These are phyloP conservation scores for Dorcus parallelipipedus DNA, from an alignment of 2,888 invertebrate species.

Conservation along the genomic window DNA sequence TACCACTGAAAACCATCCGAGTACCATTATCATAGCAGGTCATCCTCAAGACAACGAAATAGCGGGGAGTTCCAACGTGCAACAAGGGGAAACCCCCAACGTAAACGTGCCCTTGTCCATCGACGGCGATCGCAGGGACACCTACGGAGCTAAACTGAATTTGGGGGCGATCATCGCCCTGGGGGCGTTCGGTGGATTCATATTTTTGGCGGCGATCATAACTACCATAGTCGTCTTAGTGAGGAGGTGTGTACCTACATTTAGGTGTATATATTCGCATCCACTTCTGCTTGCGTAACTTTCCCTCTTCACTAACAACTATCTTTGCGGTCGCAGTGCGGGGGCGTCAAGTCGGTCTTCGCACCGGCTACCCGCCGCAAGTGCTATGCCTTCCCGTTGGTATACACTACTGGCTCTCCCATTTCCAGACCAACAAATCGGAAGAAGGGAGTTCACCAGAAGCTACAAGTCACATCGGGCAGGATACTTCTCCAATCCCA, in stretches of 20 bases:
- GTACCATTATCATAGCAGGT: constrained; percentile 33
- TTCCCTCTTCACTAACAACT: neutral
- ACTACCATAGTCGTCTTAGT: constrained; percentile 86
- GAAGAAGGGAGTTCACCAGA: constrained; percentile 77
- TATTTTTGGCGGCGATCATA: constrained; percentile 83
- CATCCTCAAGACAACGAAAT: constrained; percentile 84
- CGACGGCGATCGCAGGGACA: constrained; percentile 57
- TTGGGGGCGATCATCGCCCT: constrained; percentile 84
- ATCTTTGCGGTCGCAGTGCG: constrained; percentile 35
- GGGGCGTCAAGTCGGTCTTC: constrained; percentile 50
- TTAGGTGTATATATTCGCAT: neutral
- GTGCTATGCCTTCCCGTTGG: constrained; percentile 77
- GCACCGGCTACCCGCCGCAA: constrained; percentile 50
- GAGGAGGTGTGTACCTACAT: constrained; percentile 67
- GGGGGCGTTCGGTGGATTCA: constrained; percentile 87
- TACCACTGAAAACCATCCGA: constrained; percentile 27
- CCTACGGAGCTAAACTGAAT: constrained; percentile 70
- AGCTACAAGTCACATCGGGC: constrained; percentile 69
- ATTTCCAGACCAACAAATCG: constrained; percentile 91
- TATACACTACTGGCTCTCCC: constrained; percentile 88
- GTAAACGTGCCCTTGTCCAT: constrained; percentile 67
- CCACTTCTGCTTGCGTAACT: constrained; percentile 15
- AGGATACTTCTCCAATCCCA: constrained; percentile 86
- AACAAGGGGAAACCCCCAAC: constrained; percentile 64
- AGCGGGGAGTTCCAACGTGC: constrained; percentile 49